Percentiles rank a stretch among this genome's conserved stretches.
These are phyloP conservation scores for Cephalopterus ornatus DNA, from an alignment of 2,113 vertebrate genomes.

Conservation along the genomic window DNA sequence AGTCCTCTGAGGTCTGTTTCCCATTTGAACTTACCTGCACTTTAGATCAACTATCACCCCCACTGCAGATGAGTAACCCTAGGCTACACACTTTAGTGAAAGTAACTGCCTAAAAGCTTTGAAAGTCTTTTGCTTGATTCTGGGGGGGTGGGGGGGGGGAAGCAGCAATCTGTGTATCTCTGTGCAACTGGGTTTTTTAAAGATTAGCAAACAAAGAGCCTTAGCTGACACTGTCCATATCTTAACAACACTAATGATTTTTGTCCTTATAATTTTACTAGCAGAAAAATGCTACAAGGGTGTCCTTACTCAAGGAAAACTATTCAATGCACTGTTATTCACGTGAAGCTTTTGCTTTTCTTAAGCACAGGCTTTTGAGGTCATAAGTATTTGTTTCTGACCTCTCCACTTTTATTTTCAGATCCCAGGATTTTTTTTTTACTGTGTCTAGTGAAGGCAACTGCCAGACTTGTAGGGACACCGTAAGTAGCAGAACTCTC, in stretches of 20 bases:
- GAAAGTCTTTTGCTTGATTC: neutral
- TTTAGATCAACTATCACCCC: neutral
- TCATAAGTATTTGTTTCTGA: constrained; percentile 53
- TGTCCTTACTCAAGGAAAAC: constrained; percentile 5
- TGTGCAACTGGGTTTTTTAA: neutral
- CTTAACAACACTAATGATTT: neutral
- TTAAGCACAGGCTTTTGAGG: constrained; percentile 49
- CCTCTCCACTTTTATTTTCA: constrained; percentile 6
- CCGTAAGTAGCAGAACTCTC: constrained; percentile 18
- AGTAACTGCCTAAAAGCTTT: neutral
- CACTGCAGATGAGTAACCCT: neutral
- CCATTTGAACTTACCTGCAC: constrained; percentile 38
- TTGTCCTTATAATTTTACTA: neutral
- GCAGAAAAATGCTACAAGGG: neutral
- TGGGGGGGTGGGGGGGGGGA: neutral
- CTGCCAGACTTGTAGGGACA: constrained; percentile 51
- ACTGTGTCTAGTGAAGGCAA: constrained; percentile 48
- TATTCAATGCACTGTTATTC: constrained; percentile 27
- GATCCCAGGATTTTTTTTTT: constrained; percentile 28
- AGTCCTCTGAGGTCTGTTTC: neutral
- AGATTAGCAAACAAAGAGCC: neutral
- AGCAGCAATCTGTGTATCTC: neutral
- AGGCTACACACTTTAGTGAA: neutral
- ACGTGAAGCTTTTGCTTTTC: constrained; percentile 52
- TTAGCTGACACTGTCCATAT: neutral